Evolutionary conservation across 2,888 invertebrate genomes (phyloP), one percentile per base, ranked within the genome.

Genomic region (Plemyria rubiginata): DNA sequence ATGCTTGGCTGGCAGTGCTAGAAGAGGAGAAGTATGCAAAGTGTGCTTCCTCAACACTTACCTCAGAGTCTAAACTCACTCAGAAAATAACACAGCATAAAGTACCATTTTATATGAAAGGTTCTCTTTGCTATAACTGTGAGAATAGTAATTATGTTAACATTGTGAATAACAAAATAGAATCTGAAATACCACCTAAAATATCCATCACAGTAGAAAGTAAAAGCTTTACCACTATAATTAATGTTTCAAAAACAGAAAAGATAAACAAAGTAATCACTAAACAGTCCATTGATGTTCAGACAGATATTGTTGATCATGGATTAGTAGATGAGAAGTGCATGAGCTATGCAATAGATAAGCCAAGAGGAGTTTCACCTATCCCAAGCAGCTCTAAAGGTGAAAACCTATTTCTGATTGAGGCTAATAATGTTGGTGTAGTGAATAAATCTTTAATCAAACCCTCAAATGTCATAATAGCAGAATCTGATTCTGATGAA

Each of bases 401-500:
- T 71, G 70, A 78, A 70, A 79, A 83, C 60, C 50, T 83, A 60
- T 78, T 56, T 38, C 9, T 51, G 32, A 46, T 32, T 41, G 54
- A 57, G 38, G 54, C 43, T 50, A n/a, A 52, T 52, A 8, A 48
- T 46, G 36, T 29, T 2, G 50, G 32, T 29, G 13, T 41, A 28
- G 16, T n/a, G 7, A 15, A 41, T 22, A 56, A 52, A 59, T 29
- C 52, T 38, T 32, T 51, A 32, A 55, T 60, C 8, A 67, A 63
- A 56, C 57, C 54, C 13, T 73, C 70, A 60, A 66, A 68, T 74
- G 28, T 84, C 51, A 65, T 84, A 49, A 84, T 88, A 70, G 77
- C 79, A 60, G 88, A 88, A 64, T 86, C 89, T n/a, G 89, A 90
- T 43, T 82, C 81, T 75, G 88, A 88, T 68, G 71, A 75, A 48